Evolutionary conservation across 53 echinoderm and acorn worm species (phyloP), one percentile per base, ranked within the genome.

Genomic region (Paracentrotus lividus): DNA sequence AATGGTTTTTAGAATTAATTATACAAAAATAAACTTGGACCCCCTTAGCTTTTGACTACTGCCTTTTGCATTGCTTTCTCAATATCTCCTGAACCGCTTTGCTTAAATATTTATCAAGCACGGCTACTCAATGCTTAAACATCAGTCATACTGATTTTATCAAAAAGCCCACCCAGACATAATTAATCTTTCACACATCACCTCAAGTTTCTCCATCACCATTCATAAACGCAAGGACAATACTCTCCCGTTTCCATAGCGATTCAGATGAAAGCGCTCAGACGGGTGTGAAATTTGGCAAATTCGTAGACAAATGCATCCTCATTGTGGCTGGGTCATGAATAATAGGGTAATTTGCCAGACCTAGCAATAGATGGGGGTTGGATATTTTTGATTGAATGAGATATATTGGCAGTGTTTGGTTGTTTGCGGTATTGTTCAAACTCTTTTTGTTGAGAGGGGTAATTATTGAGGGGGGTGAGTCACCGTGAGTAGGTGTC

Each of bases 331-430:
- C 12, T 13, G 45, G 47, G 7, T 47, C 26, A 81, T 81, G 81
- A 81, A 81, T 81, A 45, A 81, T 81, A 45, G 26, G 26, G 9
- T 34, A 81, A 81, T 81, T 64, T 81, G 81, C 81, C 81, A 81
- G 81, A 81, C 81, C 44, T 81, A 26, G 44, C 81, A 81, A 45
- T 81, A 77, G 77, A 23, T 42, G 44, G 47, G 81, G 44, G 2
- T 20, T 18, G 57, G 26, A 23, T 64, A 3, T 42, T 5, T 49
- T n/a, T 81, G 81, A 81, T 81, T 23, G 81, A 81, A 42, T 10
- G 44, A 34, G 81, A 14, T 81, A 2, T n/a, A n/a, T n/a, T 47
- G 47, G 47, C 8, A 26, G 81, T 81, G 81, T 81, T 81, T 81
- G 4, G 33, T 18, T 81, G 81, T 81, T 81, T 44, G 49, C 26